Base-by-base conservation (phyloP, 1,140 invertebrate genomes). In the Neotoxoptera formosana region DNA sequence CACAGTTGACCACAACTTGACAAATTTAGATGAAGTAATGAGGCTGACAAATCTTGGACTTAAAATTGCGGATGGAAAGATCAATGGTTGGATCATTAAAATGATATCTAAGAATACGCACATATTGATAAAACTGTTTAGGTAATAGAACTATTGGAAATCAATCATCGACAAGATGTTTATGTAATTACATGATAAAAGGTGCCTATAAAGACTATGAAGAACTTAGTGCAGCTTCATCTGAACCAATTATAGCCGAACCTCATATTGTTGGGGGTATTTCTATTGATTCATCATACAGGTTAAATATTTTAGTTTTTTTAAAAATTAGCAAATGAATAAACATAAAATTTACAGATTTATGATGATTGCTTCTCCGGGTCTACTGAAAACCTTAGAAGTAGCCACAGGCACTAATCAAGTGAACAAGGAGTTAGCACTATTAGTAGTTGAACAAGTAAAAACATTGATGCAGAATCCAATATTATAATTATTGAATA, bases 111-210 rank as follows among this genome's bases (percentile, higher is more conserved):
- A 91, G 2, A 47, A 48, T 92, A 81, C 1, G 9, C 9, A 51
- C 30, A 81, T 51, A 86, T 56, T 41, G 30, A 92, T 93, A 83
- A 83, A 51, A 92, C 23, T 94, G 95, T 94, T 91, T 94, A 96
- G 96, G 96, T 94, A 96, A 95, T 93, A 95, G 96, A 95, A 93
- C n/a, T 9, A 95, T 97, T 83, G 97, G 97, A 51, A 97, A 97
- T 95, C 97, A 97, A 95, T 96, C 96, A 92, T 97, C 96, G 94
- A 98, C 96, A 0, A 95, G 98, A 67, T 98, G 98, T 94, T 95
- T 99, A 41, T 98, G 98, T n/a, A 98, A 99, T 95, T 98, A 98
- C 95, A 95, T 97, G 94, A 97, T 98, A 0, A 99, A 99, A 95
- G 97, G 97, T 4, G 97, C 97, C 9, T 98, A 98, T 94, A 97